phyloP scores from a whole-genome alignment of 2,888 invertebrate species.

The Ectemnius cavifrons region DNA sequence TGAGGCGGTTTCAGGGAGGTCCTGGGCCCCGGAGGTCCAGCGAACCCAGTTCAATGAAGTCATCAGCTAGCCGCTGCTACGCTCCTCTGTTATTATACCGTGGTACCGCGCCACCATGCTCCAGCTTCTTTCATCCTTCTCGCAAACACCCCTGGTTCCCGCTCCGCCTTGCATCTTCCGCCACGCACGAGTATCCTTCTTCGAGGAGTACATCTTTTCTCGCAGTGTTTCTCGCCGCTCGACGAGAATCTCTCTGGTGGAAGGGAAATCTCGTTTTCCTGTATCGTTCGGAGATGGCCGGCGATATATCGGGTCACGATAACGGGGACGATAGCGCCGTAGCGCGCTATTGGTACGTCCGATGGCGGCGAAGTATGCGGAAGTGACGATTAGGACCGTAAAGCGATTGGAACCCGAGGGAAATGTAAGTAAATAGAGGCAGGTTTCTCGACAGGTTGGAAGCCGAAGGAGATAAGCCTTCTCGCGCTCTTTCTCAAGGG shows the following conservation, averaged over 20 bases:
- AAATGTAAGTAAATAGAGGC: constrained; percentile 56
- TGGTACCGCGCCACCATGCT: constrained; percentile 76
- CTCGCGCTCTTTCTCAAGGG: constrained; percentile 17
- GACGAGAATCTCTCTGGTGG: too few species aligned
- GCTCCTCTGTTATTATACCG: constrained; percentile 77
- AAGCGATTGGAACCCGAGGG: constrained; percentile 52
- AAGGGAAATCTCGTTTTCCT: constrained; percentile 29
- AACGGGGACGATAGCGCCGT: constrained; percentile 47
- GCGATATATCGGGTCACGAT: constrained; percentile 32
- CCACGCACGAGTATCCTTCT: too few species aligned
- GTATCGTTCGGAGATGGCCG: constrained; percentile 12
- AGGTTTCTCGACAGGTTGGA: constrained; percentile 61
- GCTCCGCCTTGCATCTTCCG: too few species aligned
- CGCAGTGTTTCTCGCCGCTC: too few species aligned
- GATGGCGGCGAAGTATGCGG: constrained; percentile 47
- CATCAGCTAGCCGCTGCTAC: constrained; percentile 75
- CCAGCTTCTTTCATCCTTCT: constrained; percentile 56
- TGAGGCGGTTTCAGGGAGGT: constrained; percentile 78
- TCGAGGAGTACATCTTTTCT: too few species aligned
- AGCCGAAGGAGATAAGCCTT: constrained; percentile 50
- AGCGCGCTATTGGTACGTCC: constrained; percentile 20
- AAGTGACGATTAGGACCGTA: constrained; percentile 57
- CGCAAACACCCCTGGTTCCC: constrained; percentile 13
- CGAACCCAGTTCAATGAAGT: constrained; percentile 77
- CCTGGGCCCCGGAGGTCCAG: constrained; percentile 67